Conservation (phyloP, 2,797 vertebrate genomes). For the Columba guinea region DNA sequence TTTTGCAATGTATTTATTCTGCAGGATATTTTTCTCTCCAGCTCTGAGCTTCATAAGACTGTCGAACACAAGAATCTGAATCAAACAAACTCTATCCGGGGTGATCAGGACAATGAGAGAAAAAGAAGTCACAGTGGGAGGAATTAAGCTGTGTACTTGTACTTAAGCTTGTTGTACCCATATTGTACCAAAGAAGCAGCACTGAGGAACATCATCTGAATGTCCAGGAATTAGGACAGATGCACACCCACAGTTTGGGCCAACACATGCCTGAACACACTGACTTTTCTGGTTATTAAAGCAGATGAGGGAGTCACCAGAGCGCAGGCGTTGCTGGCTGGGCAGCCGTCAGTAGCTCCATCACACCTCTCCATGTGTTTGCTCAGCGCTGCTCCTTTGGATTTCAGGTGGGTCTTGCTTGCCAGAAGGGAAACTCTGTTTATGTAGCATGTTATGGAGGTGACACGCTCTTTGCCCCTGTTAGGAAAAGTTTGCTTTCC, state of each 20-base stretch:
- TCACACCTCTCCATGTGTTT: background rate
- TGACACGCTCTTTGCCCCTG: constrained; percentile 32
- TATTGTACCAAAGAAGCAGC: background rate
- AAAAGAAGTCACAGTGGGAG: background rate
- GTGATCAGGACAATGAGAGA: background rate
- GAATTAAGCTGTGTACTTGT: background rate
- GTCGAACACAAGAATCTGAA: background rate
- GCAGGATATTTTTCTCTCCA: background rate
- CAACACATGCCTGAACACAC: background rate
- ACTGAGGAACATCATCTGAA: background rate
- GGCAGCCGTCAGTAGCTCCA: background rate
- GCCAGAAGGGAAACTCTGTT: constrained; percentile 45
- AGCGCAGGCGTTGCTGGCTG: background rate
- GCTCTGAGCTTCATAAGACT: background rate
- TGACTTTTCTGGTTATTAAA: background rate
- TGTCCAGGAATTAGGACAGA: background rate
- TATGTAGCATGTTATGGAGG: constrained; percentile 54
- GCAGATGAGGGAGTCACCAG: background rate
- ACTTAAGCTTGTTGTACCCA: fast-evolving
- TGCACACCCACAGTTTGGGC: background rate
- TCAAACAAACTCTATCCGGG: background rate
- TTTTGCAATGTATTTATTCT: background rate
- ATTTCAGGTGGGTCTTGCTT: constrained; percentile 46
- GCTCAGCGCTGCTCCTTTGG: background rate
- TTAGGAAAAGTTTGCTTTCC: constrained; percentile 41